These are phyloP conservation scores for Brachionus koreanus DNA, from an alignment of 1,140 invertebrate genomes.

Conservation along the genomic window DNA sequence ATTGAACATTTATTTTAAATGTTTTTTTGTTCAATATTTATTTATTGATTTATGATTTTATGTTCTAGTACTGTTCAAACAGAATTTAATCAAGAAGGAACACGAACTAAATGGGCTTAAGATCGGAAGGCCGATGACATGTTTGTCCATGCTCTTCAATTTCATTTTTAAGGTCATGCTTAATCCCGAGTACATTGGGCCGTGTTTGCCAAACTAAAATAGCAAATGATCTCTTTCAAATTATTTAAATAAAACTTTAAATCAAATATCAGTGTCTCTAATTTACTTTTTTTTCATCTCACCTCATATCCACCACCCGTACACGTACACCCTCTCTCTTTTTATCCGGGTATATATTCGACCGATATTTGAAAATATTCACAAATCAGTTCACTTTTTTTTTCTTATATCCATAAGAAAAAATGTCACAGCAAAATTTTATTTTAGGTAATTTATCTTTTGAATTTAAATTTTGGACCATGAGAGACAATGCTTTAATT, in stretches of 20 bases:
- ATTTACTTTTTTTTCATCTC: conserved; percentile 2
- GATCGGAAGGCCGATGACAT: background rate
- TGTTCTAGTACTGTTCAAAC: background rate
- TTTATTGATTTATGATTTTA: background rate
- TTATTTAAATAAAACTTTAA: conserved; percentile 13
- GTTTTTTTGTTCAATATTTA: background rate
- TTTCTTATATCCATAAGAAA: conserved; percentile 14
- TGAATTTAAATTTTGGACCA: background rate
- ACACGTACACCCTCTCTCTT: background rate
- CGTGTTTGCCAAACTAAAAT: background rate
- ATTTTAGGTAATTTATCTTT: background rate
- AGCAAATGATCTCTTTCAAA: background rate
- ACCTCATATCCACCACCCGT: background rate
- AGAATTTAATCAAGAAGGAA: background rate
- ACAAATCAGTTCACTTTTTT: conserved; percentile 17
- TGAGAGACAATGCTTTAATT: too few species aligned
- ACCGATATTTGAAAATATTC: background rate
- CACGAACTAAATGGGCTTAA: background rate
- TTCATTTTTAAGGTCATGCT: background rate
- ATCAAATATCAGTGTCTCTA: conserved; percentile 36
- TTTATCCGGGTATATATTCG: conserved; percentile 4
- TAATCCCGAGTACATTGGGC: background rate
- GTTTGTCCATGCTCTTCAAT: background rate
- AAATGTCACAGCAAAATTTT: background rate
- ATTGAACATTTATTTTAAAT: background rate